Conservation (phyloP, 1,140 invertebrate genomes). For the Lepidurus apus region DNA sequence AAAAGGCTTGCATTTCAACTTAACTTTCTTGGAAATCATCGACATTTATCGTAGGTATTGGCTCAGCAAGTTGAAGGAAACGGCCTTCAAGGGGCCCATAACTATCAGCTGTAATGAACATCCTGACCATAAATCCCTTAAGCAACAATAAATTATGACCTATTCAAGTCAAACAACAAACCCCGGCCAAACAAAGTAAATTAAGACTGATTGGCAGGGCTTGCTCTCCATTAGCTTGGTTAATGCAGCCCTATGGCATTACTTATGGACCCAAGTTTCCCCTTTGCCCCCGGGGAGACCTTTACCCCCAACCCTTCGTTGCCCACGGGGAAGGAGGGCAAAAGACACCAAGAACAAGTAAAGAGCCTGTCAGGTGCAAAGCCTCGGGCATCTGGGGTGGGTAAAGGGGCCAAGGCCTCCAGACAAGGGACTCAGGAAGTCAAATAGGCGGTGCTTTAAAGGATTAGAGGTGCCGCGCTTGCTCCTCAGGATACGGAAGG, state of each 20-base stretch:
- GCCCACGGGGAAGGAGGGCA: not conserved
- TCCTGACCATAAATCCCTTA: not conserved
- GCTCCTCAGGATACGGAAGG: not conserved
- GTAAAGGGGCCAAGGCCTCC: too few relatives aligned
- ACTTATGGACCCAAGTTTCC: not conserved
- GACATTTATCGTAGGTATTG: too few relatives aligned
- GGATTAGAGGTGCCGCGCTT: not conserved
- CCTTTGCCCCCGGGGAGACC: not conserved
- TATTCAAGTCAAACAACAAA: not conserved
- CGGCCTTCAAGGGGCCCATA: too few relatives aligned
- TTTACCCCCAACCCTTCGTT: not conserved
- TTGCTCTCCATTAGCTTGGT: conserved; percentile 1
- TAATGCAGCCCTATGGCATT: not conserved
- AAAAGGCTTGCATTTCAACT: too few relatives aligned
- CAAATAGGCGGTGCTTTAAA: not conserved
- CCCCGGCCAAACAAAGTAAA: not conserved
- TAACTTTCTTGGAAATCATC: too few relatives aligned
- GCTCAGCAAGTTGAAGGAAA: too few relatives aligned
- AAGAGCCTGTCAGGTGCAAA: conserved; percentile 7
- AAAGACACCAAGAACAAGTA: not conserved
- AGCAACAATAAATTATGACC: not conserved
- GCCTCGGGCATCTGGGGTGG: not conserved
- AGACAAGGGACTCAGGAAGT: not conserved
- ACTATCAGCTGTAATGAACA: not conserved
- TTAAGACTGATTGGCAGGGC: not conserved